Conservation (phyloP, 2,113 vertebrate species). For the Rhea americana region DNA sequence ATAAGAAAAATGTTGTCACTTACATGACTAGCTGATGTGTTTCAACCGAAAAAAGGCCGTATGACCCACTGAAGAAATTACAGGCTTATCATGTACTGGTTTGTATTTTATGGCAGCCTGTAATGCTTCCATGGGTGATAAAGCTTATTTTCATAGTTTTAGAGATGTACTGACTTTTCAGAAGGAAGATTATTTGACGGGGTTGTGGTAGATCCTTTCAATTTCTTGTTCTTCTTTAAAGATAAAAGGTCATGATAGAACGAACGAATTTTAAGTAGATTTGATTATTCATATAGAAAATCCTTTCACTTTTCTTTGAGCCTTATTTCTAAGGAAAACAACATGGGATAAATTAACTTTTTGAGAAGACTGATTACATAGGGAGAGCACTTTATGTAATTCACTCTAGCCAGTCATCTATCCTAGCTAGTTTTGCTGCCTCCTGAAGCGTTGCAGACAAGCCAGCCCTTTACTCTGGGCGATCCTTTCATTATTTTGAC, state of each 20-base stretch:
- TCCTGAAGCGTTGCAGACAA: background rate
- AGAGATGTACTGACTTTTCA: background rate
- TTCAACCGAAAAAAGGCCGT: background rate
- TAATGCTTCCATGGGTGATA: background rate
- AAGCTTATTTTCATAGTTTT: background rate
- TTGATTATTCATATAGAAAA: background rate
- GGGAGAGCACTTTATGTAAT: background rate
- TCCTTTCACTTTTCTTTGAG: background rate
- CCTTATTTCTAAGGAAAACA: background rate
- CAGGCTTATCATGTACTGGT: background rate
- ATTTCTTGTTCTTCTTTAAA: background rate
- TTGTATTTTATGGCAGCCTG: background rate
- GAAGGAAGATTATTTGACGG: background rate
- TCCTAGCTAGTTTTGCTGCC: background rate
- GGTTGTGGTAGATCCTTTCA: background rate
- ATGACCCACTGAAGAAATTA: background rate
- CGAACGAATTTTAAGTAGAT: background rate
- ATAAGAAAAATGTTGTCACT: background rate
- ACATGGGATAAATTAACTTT: accelerated
- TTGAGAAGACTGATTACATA: background rate
- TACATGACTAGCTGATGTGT: background rate
- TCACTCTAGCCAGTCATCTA: background rate
- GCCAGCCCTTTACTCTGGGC: background rate
- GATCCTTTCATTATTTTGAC: background rate
- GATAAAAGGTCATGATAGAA: background rate